Conservation (phyloP, 2,797 vertebrate species). For the Falco cherrug region DNA sequence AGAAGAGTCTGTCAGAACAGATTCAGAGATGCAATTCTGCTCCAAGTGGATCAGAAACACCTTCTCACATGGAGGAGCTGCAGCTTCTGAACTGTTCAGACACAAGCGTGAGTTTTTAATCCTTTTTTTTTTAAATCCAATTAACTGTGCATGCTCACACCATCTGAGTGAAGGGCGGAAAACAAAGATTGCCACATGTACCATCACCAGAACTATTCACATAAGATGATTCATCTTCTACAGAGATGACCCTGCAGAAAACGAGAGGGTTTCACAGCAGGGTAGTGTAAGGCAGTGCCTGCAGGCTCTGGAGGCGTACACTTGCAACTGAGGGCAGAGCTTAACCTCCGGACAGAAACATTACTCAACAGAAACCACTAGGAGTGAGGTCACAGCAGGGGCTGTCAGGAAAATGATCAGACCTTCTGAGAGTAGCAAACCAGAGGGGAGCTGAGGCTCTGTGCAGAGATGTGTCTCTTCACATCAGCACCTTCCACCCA, state of each 20-base stretch:
- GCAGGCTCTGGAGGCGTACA: fast-evolving
- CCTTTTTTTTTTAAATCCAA: not conserved
- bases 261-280: not conserved
- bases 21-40: not conserved
- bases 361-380: not conserved
- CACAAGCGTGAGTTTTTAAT: not conserved
- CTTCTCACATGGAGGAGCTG: not conserved
- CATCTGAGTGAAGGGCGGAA: not conserved
- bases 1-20: not conserved
- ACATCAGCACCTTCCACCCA: not conserved
- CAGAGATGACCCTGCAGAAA: not conserved
- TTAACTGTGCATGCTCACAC: not conserved
- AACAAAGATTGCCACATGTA: not conserved
- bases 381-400: fast-evolving
- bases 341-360: not conserved
- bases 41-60: not conserved
- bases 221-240: not conserved
- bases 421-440: not conserved
- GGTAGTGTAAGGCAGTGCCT: not conserved
- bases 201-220: not conserved
- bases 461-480: not conserved
- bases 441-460: fast-evolving
- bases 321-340: not conserved
- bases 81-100: not conserved
- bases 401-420: not conserved